A percentile compares a stretch with the other conserved stretches of the same genome.
phyloP scores from a whole-genome alignment of 2,797 vertebrate species.

The Poecilia gillii region DNA sequence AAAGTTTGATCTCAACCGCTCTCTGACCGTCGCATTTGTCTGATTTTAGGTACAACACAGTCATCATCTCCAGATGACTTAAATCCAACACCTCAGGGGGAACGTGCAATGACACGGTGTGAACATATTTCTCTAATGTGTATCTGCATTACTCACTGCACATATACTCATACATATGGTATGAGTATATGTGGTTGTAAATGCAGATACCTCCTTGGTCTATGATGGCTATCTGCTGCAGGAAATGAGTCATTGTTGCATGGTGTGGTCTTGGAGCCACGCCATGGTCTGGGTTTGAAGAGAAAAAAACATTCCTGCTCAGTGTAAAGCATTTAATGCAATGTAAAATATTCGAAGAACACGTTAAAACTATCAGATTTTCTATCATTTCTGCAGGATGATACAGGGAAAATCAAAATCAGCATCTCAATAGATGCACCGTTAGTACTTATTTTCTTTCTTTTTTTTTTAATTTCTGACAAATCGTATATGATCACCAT shows the following conservation, averaged over 20 bases:
- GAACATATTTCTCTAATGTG: background rate
- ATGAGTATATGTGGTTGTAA: background rate
- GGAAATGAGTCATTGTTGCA: background rate
- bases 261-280: background rate
- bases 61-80: background rate
- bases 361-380: background rate
- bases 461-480: background rate
- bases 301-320: background rate
- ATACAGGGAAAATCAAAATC: background rate
- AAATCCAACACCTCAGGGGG: background rate
- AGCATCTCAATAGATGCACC: background rate
- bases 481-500: background rate
- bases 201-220: background rate
- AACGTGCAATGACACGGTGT: background rate
- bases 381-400: background rate
- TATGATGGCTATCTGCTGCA: background rate
- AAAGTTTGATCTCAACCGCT: background rate
- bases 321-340: background rate
- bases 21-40: background rate
- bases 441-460: background rate
- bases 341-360: background rate
- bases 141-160: background rate
- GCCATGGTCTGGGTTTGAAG: background rate
- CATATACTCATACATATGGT: background rate
- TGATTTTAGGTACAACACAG: background rate